Conservation (phyloP, 1,140 invertebrate species). For the Pissodes strobi region DNA sequence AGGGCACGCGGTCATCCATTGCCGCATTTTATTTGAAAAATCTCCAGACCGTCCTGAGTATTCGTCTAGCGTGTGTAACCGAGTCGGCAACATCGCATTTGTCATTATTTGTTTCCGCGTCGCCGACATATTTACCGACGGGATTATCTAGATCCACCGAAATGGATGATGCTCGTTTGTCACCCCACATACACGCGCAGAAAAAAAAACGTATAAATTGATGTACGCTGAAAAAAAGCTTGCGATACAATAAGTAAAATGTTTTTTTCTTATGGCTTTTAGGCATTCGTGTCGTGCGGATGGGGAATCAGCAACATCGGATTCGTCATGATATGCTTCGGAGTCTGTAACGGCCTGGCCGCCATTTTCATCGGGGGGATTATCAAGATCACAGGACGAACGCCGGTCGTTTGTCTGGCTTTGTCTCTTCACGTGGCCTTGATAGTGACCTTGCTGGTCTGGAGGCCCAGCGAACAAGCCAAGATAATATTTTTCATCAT, state of each 20-base stretch:
- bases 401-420: constrained; percentile 75
- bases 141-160: too few relatives aligned
- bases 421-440: constrained; percentile 71
- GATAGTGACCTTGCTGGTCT: constrained; percentile 68
- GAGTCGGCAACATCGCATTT: not conserved
- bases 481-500: constrained; percentile 79
- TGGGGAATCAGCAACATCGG: constrained; percentile 89
- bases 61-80: not conserved
- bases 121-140: too few relatives aligned
- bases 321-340: constrained; percentile 91
- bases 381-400: constrained; percentile 79
- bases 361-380: constrained; percentile 78
- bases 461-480: constrained; percentile 75
- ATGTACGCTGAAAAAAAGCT: too few relatives aligned
- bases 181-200: too few relatives aligned
- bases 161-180: too few relatives aligned
- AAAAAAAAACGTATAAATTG: too few relatives aligned
- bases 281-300: constrained; percentile 88
- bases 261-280: too few relatives aligned
- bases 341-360: constrained; percentile 79
- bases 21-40: constrained; percentile 10
- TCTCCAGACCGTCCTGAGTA: not conserved
- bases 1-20: not conserved
- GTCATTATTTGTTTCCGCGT: not conserved
- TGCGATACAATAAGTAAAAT: too few relatives aligned